phyloP scores from a whole-genome alignment of 1,140 invertebrate species.

The Physella acuta region DNA sequence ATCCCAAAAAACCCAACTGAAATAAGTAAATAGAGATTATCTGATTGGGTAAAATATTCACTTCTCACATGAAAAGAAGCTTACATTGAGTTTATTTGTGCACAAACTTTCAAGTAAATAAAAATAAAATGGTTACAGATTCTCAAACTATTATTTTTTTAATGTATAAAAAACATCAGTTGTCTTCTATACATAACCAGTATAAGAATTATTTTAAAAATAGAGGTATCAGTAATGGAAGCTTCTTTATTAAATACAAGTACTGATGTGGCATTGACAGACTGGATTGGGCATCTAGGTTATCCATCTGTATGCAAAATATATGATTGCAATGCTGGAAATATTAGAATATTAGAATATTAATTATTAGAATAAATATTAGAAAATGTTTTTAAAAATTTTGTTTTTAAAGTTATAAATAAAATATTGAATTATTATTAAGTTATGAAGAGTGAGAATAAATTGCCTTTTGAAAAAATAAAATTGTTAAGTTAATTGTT shows the following conservation, averaged over 20 bases:
- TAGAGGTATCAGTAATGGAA: too few species aligned
- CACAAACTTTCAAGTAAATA: too few species aligned
- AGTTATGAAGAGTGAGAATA: neutral
- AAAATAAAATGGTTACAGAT: too few species aligned
- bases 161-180: too few species aligned
- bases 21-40: too few species aligned
- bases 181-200: too few species aligned
- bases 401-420: neutral
- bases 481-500: neutral
- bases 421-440: neutral
- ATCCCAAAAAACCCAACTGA: too few species aligned
- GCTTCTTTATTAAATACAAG: neutral
- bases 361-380: neutral
- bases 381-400: neutral
- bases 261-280: constrained; percentile 11
- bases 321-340: constrained; percentile 3
- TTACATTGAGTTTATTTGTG: too few species aligned
- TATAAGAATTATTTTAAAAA: too few species aligned
- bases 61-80: too few species aligned
- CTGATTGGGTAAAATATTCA: too few species aligned
- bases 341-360: neutral
- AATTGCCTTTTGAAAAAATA: neutral
- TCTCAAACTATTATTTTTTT: too few species aligned
- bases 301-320: constrained; percentile 7
- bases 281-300: neutral